Evolutionary conservation across 2,888 invertebrate species (phyloP).

Genomic region (Leptopilina syphax): DNA sequence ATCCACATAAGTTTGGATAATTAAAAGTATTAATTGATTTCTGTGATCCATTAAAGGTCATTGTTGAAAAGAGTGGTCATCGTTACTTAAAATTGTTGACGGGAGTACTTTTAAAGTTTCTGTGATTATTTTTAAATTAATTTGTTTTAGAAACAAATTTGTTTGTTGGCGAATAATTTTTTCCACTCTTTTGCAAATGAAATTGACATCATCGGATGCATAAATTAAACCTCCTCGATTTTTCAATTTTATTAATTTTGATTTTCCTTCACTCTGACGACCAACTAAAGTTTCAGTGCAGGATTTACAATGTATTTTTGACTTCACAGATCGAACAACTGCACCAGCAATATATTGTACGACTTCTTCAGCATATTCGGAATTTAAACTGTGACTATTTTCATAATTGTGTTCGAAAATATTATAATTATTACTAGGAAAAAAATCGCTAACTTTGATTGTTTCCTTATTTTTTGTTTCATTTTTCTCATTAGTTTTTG

Average conservation of each 20-base stretch:
- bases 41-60: slow-evolving; percentile 42
- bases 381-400: neutral
- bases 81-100: slow-evolving; percentile 36
- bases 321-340: slow-evolving; percentile 42
- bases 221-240: slow-evolving; percentile 42
- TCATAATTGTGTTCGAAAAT: slow-evolving; percentile 4
- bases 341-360: slow-evolving; percentile 44
- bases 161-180: slow-evolving; percentile 35
- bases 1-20: slow-evolving; percentile 45
- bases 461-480: neutral
- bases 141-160: slow-evolving; percentile 41
- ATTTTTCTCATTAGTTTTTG: neutral
- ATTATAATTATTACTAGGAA: slow-evolving; percentile 32
- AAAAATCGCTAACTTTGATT: slow-evolving; percentile 24
- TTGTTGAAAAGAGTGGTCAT: slow-evolving; percentile 43
- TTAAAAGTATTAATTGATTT: slow-evolving; percentile 44
- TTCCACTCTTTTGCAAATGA: slow-evolving; percentile 46
- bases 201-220: slow-evolving; percentile 44
- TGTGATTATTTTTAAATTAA: slow-evolving; percentile 40
- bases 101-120: slow-evolving; percentile 44
- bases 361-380: slow-evolving; percentile 43
- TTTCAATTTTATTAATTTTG: slow-evolving; percentile 45
- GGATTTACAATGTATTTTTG: slow-evolving; percentile 42
- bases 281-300: slow-evolving; percentile 27
- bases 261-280: slow-evolving; percentile 29